Evolutionary conservation across 2,888 invertebrate species (phyloP).

Genomic region (Chironomus riparius): DNA sequence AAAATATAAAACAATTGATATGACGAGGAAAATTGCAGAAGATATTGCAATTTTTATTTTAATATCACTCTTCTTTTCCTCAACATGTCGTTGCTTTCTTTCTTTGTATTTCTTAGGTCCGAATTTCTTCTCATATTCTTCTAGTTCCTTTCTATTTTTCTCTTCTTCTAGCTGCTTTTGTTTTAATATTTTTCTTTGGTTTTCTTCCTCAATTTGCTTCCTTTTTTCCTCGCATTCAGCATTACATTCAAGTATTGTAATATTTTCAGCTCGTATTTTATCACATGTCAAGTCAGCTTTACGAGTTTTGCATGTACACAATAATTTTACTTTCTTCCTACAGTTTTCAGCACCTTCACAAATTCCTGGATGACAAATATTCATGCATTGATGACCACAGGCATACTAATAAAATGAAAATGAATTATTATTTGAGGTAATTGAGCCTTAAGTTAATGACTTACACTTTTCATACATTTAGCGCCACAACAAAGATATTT

Average conservation of each 20-base stretch:
- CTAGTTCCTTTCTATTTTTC: conserved; percentile 61
- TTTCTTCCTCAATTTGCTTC: conserved; percentile 47
- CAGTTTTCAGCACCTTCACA: conserved; percentile 62
- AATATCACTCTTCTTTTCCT: conserved; percentile 32
- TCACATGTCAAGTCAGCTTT: conserved; percentile 66
- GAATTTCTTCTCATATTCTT: conserved; percentile 68
- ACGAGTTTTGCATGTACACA: conserved; percentile 67
- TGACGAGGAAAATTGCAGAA: not conserved
- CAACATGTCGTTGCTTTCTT: conserved; percentile 42
- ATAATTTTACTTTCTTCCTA: conserved; percentile 67
- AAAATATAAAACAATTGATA: not conserved
- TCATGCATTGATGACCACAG: conserved; percentile 76
- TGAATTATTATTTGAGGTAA: not conserved
- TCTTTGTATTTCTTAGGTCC: conserved; percentile 54
- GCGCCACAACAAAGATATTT: conserved; percentile 57
- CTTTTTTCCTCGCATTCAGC: conserved; percentile 51
- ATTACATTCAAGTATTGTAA: conserved; percentile 51
- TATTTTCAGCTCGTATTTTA: conserved; percentile 40
- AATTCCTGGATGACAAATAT: conserved; percentile 61
- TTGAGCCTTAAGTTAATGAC: conserved; percentile 31
- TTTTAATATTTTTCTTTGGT: conserved; percentile 48
- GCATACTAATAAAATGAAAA: conserved; percentile 47
- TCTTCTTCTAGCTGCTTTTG: conserved; percentile 53
- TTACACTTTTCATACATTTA: conserved; percentile 74
- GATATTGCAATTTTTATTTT: not conserved